Conservation (phyloP, 2,888 invertebrate genomes). For the Acleris sparsana region DNA sequence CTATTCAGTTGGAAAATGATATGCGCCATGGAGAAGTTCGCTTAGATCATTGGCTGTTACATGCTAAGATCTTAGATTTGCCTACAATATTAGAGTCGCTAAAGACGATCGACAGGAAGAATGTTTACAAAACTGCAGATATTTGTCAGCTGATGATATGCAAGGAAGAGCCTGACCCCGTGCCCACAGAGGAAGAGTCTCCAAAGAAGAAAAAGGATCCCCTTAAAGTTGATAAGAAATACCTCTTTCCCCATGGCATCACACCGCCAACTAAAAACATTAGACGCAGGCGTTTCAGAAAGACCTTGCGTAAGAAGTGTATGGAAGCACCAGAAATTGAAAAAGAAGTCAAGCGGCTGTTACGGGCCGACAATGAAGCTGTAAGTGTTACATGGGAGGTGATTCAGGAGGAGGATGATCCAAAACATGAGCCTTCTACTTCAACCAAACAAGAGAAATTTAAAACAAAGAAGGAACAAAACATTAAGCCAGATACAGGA, state of each 20-base stretch:
- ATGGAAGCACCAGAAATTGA: conserved; percentile 97
- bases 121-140: conserved; percentile 97
- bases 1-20: conserved; percentile 91
- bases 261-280: conserved; percentile 97
- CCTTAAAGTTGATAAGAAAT: conserved; percentile 90
- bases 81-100: conserved; percentile 94
- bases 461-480: conserved; percentile 46
- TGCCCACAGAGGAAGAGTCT: conserved; percentile 88
- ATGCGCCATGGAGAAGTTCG: conserved; percentile 92
- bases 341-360: conserved; percentile 94
- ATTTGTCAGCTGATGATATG: conserved; percentile 93
- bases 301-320: conserved; percentile 96
- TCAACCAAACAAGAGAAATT: conserved; percentile 43
- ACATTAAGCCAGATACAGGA: conserved; percentile 39
- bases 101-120: conserved; percentile 96
- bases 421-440: conserved; percentile 50
- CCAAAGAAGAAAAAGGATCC: conserved; percentile 92
- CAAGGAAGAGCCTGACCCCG: conserved; percentile 90
- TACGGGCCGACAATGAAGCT: conserved; percentile 94
- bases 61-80: conserved; percentile 92
- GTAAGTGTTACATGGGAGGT: conserved; percentile 92
- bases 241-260: conserved; percentile 94
- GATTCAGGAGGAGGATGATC: conserved; percentile 90
- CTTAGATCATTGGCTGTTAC: conserved; percentile 91
- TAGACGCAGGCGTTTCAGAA: conserved; percentile 92